Evolutionary conservation across 2,888 invertebrate genomes (phyloP).

Genomic region (Leucophora obtusa): DNA sequence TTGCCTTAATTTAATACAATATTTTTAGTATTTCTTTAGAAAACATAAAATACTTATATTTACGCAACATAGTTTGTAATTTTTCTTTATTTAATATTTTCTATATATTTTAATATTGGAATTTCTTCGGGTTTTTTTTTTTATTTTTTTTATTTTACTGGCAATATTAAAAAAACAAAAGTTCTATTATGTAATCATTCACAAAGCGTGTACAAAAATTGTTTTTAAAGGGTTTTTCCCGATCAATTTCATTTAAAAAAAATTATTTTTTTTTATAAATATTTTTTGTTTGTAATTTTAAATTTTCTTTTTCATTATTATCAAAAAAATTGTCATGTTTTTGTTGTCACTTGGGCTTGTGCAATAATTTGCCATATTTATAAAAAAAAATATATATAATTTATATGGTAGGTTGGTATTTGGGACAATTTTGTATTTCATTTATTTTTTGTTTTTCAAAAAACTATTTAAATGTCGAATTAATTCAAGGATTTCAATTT

Average conservation of each 20-base stretch:
- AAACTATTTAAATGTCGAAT: too few species aligned
- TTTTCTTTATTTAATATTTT: not conserved
- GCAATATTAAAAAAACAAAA: conserved; percentile 12
- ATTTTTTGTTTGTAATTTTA: conserved; percentile 27
- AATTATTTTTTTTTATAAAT: conserved; percentile 14
- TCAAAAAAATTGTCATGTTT: conserved; percentile 59
- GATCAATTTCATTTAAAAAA: conserved; percentile 2
- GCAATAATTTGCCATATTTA: conserved; percentile 30
- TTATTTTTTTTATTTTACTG: conserved; percentile 5
- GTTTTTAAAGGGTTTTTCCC: conserved; percentile 15
- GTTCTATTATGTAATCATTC: conserved; percentile 26
- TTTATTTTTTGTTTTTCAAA: too few species aligned
- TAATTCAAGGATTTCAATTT: too few species aligned
- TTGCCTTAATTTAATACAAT: not conserved
- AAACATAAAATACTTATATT: not conserved
- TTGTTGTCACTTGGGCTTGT: conserved; percentile 32
- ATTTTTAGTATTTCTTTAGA: not conserved
- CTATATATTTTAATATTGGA: not conserved
- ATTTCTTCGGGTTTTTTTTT: conserved; percentile 26
- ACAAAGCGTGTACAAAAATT: conserved; percentile 57
- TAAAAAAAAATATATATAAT: not conserved
- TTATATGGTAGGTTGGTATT: too few species aligned
- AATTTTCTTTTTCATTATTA: conserved; percentile 40
- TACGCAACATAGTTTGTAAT: not conserved
- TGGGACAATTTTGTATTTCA: too few species aligned